These are phyloP conservation scores for Rhamphomyia laevipes DNA, from an alignment of 2,888 invertebrate species.

Conservation along the genomic window DNA sequence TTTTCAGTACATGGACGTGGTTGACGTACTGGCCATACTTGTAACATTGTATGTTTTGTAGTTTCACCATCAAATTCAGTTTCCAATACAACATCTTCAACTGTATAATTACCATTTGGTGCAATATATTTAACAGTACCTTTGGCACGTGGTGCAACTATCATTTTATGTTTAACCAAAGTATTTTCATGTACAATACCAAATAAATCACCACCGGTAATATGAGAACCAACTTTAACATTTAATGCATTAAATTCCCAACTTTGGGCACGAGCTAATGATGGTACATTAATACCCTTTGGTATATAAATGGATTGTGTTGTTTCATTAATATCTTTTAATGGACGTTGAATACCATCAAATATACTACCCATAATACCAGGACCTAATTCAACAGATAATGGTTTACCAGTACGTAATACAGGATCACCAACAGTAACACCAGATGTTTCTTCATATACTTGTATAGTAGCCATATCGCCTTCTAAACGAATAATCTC, in stretches of 20 bases:
- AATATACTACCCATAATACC: slow-evolving; percentile 99
- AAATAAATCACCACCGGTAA: slow-evolving; percentile 96
- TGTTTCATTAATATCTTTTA: slow-evolving; percentile 90
- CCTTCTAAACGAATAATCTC: slow-evolving; percentile 99
- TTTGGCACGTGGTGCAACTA: slow-evolving; percentile 87
- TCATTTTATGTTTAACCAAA: slow-evolving; percentile 92
- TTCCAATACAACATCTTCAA: slow-evolving; percentile 91
- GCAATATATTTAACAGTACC: slow-evolving; percentile 96
- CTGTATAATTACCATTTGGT: slow-evolving; percentile 83
- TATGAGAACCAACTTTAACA: slow-evolving; percentile 89
- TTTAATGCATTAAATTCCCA: slow-evolving; percentile 91
- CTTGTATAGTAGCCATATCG: slow-evolving; percentile 99
- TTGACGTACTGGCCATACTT: slow-evolving; percentile 99
- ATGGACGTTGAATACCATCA: slow-evolving; percentile 98
- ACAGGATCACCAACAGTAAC: slow-evolving; percentile 99
- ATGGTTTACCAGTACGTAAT: slow-evolving; percentile 92
- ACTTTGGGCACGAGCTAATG: slow-evolving; percentile 60
- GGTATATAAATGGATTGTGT: slow-evolving; percentile 98
- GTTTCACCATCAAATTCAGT: slow-evolving; percentile 97
- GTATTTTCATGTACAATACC: slow-evolving; percentile 96
- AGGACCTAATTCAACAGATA: slow-evolving; percentile 97
- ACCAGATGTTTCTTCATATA: slow-evolving; percentile 92
- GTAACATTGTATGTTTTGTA: slow-evolving; percentile 88
- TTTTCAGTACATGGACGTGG: slow-evolving; percentile 96
- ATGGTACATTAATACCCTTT: slow-evolving; percentile 94